Base-by-base conservation (phyloP, 2,888 invertebrate genomes). In the Alloplasta piceator region DNA sequence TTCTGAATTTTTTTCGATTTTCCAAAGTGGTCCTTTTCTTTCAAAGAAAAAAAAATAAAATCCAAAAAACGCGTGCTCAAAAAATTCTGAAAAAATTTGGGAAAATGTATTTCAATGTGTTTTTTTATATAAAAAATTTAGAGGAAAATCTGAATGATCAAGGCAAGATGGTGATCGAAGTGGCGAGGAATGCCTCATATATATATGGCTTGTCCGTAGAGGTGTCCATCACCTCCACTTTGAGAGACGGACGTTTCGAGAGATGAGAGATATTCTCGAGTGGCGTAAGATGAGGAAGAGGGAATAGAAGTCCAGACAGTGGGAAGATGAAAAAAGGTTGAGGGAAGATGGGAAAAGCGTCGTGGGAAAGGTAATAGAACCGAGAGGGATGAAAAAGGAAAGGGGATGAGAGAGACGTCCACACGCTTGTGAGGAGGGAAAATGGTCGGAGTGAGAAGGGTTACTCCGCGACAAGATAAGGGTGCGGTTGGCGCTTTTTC, bases 401-500 rank as follows among this genome's bases (percentile, higher is more conserved):
- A 82, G 74, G 72, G 70, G 46, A 16, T 52, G 52, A 52, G 50
- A 73, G 26, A 26, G 26, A 26, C 26, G 26, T 26, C 26, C 26
- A 26, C 26, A 26, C 1, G 3, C 26, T 26, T 3, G 26, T 26
- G 70, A 80, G 78, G 78, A 82, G 63, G 50, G 82, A 80, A 70
- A 82, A 76, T 46, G 82, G 84, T 82, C 83, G 83, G 38, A 10
- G 61, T 60, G 39, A 41, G 84, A 81, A 85, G 86, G 86, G 84
- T 84, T n/a, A n/a, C n/a, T n/a, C n/a, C n/a, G 79, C 86, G 85
- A 89, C 87, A 86, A 88, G 90, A 88, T 89, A 89, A 89, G 85
- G 88, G 87, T 86, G 87, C 82, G 88, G 82, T 82, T 85, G 83
- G 56, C 72, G 67, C 81, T 76, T 72, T 63, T 60, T 75, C 46